Evolutionary conservation across 2,888 invertebrate genomes (phyloP).

Genomic region (Idaea aversata): DNA sequence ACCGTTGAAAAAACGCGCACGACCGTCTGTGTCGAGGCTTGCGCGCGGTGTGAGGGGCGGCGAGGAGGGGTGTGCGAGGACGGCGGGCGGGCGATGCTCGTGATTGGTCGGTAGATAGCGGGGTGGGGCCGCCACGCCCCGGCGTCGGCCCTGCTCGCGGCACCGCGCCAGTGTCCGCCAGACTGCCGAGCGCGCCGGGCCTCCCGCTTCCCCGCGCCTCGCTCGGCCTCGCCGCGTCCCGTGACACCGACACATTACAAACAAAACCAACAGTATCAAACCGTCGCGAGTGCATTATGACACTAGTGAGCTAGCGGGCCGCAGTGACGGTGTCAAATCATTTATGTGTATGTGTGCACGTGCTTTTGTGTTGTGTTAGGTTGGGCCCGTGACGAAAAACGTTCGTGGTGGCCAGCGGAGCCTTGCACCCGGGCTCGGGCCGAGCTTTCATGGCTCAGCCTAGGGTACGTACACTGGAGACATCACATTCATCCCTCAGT

Average conservation of each 20-base stretch:
- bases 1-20: slow-evolving; percentile 57
- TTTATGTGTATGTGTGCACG: slow-evolving; percentile 76
- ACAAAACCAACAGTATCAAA: slow-evolving; percentile 52
- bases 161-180: slow-evolving; percentile 76
- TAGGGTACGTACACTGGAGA: slow-evolving; percentile 84
- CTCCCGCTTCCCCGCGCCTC: slow-evolving; percentile 78
- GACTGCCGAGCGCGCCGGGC: slow-evolving; percentile 81
- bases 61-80: slow-evolving; percentile 37
- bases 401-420: slow-evolving; percentile 80
- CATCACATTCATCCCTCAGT: slow-evolving; percentile 18
- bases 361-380: slow-evolving; percentile 76
- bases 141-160: slow-evolving; percentile 58
- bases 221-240: slow-evolving; percentile 77
- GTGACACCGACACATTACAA: slow-evolving; percentile 56
- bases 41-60: slow-evolving; percentile 54
- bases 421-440: slow-evolving; percentile 83
- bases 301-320: slow-evolving; percentile 80
- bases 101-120: slow-evolving; percentile 29
- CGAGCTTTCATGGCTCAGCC: slow-evolving; percentile 94
- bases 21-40: slow-evolving; percentile 51
- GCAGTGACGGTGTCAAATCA: slow-evolving; percentile 74
- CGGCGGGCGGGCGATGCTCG: slow-evolving; percentile 28
- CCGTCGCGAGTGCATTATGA: slow-evolving; percentile 79
- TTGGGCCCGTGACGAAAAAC: slow-evolving; percentile 74
- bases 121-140: slow-evolving; percentile 37